Evolutionary conservation across 2,797 vertebrate genomes (phyloP), one percentile per base, ranked within the genome.

Genomic region (Capromys pilorides): DNA sequence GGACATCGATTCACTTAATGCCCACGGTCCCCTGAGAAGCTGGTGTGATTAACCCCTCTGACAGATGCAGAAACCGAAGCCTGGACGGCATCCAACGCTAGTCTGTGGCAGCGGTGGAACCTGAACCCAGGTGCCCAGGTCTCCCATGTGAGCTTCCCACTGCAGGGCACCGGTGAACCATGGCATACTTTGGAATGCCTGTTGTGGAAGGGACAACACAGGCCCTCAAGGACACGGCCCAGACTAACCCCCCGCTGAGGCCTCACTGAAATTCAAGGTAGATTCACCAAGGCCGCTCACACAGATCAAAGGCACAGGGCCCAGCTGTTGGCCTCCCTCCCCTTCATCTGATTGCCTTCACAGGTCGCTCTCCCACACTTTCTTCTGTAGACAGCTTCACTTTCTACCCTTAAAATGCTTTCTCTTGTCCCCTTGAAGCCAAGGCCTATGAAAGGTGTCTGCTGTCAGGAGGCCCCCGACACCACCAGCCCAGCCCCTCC

Each of bases 271-370:
- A n/a, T 54, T 81, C 75, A 84, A 54, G 79, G 62, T 26, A 78
- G 59, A 93, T 51, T 57, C 59, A 16, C 39, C 11, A 9, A 80
- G 83, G 54, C 26, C 16, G 26, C 41, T 86, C 24, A 13, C 61
- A 78, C 6, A 39, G 79, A 87, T 36, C 79, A 31, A 86, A 90
- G 54, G 28, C 78, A 51, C 33, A 19, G 10, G 1, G 12, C 21
- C 28, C 9, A 69, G 10, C 1, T 6, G 3, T 21, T 2, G 1
- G 22, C n/a, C 33, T 0, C 33, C 36, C 19, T 64, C 0, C 1
- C 6, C 31, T 67, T n/a, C 31, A n/a, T 57, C 6, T 66, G 39
- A 24, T 41, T 6, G 11, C 8, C 28, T 6, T 69, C 31, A 36
- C 0, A 28, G 9, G 59, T 88, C 84, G 14, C 31, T 61, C 67